Evolutionary conservation across 2,113 vertebrate genomes (phyloP).

Genomic region (Callocephalon fimbriatum): DNA sequence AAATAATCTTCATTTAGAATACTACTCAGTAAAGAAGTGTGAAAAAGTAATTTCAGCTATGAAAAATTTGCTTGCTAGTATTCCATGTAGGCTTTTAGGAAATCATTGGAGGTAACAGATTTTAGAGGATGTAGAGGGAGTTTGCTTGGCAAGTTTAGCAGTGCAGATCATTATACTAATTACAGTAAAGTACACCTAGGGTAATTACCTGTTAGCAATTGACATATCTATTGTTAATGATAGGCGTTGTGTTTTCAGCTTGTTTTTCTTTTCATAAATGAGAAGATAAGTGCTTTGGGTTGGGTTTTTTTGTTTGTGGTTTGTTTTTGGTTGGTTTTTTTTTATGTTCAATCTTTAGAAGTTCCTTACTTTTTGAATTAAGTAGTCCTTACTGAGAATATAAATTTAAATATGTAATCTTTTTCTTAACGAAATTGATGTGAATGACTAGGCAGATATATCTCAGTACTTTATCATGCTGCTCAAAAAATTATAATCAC

Average conservation of each 20-base stretch:
- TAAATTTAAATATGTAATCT: not conserved
- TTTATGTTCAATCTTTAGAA: not conserved
- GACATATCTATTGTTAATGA: not conserved
- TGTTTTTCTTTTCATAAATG: not conserved
- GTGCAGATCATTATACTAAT: not conserved
- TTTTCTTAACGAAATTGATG: not conserved
- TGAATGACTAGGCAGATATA: not conserved
- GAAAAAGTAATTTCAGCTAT: not conserved
- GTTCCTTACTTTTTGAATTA: not conserved
- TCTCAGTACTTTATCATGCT: not conserved
- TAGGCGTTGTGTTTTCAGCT: not conserved
- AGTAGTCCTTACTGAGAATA: not conserved
- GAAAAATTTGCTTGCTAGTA: not conserved
- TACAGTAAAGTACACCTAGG: not conserved
- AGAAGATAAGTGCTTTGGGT: not conserved
- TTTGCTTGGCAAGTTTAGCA: not conserved
- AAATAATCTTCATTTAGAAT: not conserved
- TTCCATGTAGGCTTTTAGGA: not conserved
- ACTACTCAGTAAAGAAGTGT: not conserved
- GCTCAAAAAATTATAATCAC: not conserved
- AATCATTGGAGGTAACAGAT: not conserved
- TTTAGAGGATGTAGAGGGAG: not conserved
- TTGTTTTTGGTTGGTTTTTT: not conserved
- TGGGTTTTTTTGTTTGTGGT: not conserved
- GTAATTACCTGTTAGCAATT: not conserved